Base-by-base conservation (phyloP, 2,888 invertebrate species). In the Thalpophila matura region DNA sequence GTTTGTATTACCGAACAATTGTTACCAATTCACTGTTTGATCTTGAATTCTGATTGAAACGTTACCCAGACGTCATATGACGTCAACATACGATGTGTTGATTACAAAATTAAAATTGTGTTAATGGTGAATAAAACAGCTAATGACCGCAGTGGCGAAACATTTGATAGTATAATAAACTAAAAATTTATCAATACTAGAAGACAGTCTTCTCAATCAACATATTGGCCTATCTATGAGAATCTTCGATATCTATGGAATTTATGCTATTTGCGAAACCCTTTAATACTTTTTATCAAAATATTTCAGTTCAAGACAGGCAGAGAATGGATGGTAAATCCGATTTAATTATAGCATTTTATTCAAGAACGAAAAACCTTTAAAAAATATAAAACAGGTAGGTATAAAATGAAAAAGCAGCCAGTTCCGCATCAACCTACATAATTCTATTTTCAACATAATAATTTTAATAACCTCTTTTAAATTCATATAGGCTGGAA, bases 11-110 rank as follows among this genome's bases (percentile, higher is more conserved):
- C n/a, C 31, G 49, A 35, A n/a, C 64, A 67, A 68, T 68, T 72
- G 57, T 16, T 42, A 10, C 50, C 66, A 65, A 68, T 65, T 66
- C 38, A 50, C 38, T 45, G 20, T 40, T 65, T 45, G 67, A 20
- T 57, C 53, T 65, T 37, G 47, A 72, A 64, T n/a, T 71, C 20
- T 37, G 31, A 72, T 72, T 50, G 18, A 51, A n/a, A n/a, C n/a
- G n/a, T n/a, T n/a, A n/a, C n/a, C n/a, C n/a, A n/a, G 26, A 29
- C 14, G 26, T 61, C 40, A 54, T 24, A 12, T 33, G 14, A 54
- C n/a, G 12, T 14, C 26, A 3, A 22, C 10, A 33, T n/a, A 9
- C 12, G 1, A 27, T 9, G 1, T 14, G 7, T 35, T 7, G 16
- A 35, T 22, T n/a, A 22, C n/a, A 14, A 33, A 35, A 37, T 58